Evolutionary conservation across 2,113 vertebrate genomes (phyloP), one percentile per base, ranked within the genome.

Genomic region (Suncus etruscus): DNA sequence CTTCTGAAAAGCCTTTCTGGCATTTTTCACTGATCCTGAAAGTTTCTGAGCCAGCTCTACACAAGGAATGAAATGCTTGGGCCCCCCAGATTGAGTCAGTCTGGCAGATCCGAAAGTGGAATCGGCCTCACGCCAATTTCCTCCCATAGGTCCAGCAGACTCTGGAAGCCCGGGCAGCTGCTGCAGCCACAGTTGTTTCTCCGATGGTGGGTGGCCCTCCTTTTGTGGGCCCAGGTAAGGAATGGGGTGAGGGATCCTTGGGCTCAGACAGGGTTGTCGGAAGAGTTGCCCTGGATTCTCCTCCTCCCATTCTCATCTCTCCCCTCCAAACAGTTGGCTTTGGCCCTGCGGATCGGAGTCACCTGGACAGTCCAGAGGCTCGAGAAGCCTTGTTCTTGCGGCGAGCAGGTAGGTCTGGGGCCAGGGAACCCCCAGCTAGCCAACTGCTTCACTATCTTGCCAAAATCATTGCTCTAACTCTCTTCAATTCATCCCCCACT

Each of bases 141-240:
- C 70, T 77, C 9, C 48, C 69, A 77, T 77, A 99, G 98, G 98
- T 99, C 70, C 98, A 99, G 73, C 99, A 99, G 97, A 99, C 98
- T 25, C 96, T 99, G 87, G 98, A 99, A 2, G 98, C 98, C 31
- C 97, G 98, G 93, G 98, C 99, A 61, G 98, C 98, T 0, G 97
- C 97, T 6, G 97, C 97, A 50, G 97, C 97, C 86, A 98, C 97
- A 45, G 97, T 98, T 22, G 97, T 98, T 81, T 94, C 98, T 78
- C 98, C 98, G 31, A 95, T 97, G 77, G 96, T 97, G 83, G 97
- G 96, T n/a, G 96, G 97, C 18, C 98, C 98, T 9, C 96, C 97
- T 3, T 98, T 98, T 94, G 97, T 98, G 31, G 98, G 98, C 81
- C 98, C 98, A 98, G 98, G 98, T 98, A 84, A 95, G 93, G 77